phyloP scores from a whole-genome alignment of 2,113 vertebrate species.

The Egretta garzetta region DNA sequence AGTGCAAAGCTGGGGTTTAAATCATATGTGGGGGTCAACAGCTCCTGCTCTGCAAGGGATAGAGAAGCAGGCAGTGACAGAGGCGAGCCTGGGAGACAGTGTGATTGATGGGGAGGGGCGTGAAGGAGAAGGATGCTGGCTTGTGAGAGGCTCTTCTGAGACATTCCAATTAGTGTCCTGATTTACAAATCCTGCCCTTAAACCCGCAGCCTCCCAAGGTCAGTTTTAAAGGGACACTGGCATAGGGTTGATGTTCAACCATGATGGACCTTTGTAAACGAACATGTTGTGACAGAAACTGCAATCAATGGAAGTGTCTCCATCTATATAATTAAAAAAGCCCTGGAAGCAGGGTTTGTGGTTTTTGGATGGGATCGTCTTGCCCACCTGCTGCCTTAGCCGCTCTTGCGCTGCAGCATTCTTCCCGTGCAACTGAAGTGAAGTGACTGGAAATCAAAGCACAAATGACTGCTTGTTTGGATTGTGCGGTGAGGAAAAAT shows the following conservation, averaged over 20 bases:
- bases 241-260: not conserved
- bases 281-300: not conserved
- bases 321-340: not conserved
- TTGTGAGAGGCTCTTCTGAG: constrained; percentile 1
- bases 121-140: not conserved
- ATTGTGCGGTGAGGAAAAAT: not conserved
- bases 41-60: not conserved
- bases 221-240: not conserved
- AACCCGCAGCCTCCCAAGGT: not conserved
- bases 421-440: not conserved
- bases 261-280: not conserved
- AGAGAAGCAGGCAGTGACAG: not conserved
- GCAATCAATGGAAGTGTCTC: not conserved
- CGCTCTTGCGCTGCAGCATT: not conserved
- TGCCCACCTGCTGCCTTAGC: not conserved
- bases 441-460: not conserved
- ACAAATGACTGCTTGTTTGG: constrained; percentile 9
- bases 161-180: constrained; percentile 9
- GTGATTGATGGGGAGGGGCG: not conserved
- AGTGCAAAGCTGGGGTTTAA: not conserved
- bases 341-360: not conserved
- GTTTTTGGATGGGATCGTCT: not conserved
- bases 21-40: not conserved
- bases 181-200: constrained; percentile 40
- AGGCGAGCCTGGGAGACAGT: not conserved